These are phyloP conservation scores for Gymnosoma rotundatum DNA, from an alignment of 2,888 invertebrate species.

Conservation along the genomic window DNA sequence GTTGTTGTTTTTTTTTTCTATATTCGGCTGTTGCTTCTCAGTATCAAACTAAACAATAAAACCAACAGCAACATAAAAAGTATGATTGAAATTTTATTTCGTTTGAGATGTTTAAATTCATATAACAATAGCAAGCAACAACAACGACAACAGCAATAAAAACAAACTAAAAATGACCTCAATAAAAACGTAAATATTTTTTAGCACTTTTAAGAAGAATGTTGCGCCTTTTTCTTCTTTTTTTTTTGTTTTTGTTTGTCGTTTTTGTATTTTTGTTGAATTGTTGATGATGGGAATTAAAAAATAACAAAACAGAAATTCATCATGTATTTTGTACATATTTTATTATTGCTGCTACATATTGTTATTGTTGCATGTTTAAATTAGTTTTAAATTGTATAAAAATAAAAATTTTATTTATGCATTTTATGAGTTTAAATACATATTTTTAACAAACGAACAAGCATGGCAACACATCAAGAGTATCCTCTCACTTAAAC, in stretches of 20 bases:
- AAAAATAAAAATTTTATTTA: slow-evolving; percentile 64
- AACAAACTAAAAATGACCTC: slow-evolving; percentile 46
- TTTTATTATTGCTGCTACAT: slow-evolving; percentile 36
- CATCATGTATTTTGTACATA: slow-evolving; percentile 42
- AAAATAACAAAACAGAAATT: slow-evolving; percentile 53
- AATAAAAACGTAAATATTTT: slow-evolving; percentile 65
- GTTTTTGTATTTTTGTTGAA: slow-evolving; percentile 53
- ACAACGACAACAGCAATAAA: slow-evolving; percentile 38
- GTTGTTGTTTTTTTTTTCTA: slow-evolving; percentile 21
- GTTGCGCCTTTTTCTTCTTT: slow-evolving; percentile 43
- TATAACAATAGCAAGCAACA: slow-evolving; percentile 43
- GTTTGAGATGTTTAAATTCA: slow-evolving; percentile 49
- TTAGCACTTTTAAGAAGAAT: slow-evolving; percentile 60
- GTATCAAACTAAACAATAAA: slow-evolving; percentile 34
- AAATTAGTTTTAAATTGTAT: slow-evolving; percentile 68
- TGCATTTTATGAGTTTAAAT: slow-evolving; percentile 60
- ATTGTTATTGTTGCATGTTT: slow-evolving; percentile 57
- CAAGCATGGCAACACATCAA: slow-evolving; percentile 20
- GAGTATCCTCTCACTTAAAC: slow-evolving; percentile 35
- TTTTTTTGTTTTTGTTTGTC: background rate
- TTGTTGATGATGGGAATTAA: slow-evolving; percentile 65
- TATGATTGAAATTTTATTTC: slow-evolving; percentile 58
- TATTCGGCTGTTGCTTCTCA: slow-evolving; percentile 42
- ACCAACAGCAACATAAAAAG: slow-evolving; percentile 22
- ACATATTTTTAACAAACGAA: slow-evolving; percentile 24